Conservation (phyloP, 2,113 vertebrate genomes). For the Cyprichromis sp. region DNA sequence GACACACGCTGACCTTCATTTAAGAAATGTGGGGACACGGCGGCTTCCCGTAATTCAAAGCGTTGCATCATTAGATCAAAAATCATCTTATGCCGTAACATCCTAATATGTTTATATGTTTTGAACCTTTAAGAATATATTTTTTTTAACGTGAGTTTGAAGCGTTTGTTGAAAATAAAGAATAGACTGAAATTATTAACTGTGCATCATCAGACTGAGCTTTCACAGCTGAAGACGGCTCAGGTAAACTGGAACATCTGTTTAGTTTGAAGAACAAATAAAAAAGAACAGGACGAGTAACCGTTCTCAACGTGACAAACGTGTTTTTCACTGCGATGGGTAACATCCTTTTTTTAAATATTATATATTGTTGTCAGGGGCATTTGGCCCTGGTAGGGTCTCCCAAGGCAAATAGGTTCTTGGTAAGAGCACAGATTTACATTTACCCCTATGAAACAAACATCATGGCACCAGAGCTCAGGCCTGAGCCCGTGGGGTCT, state of each 20-base stretch:
- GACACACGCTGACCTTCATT: not conserved
- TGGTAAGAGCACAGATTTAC: not conserved
- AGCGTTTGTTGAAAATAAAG: not conserved
- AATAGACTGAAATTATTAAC: not conserved
- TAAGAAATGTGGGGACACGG: too few species aligned
- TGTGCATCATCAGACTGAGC: not conserved
- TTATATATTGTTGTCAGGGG: not conserved
- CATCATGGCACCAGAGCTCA: not conserved
- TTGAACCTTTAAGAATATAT: not conserved
- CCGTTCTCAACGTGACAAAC: not conserved
- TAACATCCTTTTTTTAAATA: not conserved
- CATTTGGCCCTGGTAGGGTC: not conserved
- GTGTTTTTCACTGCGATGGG: not conserved
- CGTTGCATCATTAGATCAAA: not conserved
- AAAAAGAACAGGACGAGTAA: not conserved
- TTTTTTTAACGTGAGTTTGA: not conserved
- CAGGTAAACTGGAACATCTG: not conserved
- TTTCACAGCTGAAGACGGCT: not conserved
- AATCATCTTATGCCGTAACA: accelerated
- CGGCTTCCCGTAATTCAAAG: not conserved
- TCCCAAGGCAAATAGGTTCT: accelerated
- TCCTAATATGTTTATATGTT: not conserved
- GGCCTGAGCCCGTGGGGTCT: not conserved
- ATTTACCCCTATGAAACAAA: not conserved
- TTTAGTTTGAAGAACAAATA: not conserved